Evolutionary conservation across 2,888 invertebrate genomes (phyloP), one percentile per base, ranked within the genome.

Genomic region (Allolobophora icterica): DNA sequence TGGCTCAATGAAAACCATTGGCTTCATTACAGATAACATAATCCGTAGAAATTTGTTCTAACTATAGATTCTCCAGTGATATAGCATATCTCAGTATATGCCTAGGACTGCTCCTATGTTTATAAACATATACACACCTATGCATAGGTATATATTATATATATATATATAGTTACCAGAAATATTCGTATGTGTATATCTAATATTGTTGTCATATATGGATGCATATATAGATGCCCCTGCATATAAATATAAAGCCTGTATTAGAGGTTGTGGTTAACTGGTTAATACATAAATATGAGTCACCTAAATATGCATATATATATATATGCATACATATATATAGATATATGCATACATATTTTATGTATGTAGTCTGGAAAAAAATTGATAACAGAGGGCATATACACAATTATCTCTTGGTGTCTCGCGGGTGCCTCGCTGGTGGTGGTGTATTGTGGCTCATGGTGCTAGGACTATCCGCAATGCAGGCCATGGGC

Each of bases 21-120:
- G 71, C n/a, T 71, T 71, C 71, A 71, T 71, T 71, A 71, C 71
- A 71, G 71, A 71, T 71, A 71, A n/a, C n/a, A n/a, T 71, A 52
- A 52, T 52, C 52, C 52, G 8, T 52, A 71, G 71, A 71, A 71
- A 71, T 71, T 71, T 71, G 30, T 71, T 52, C 52, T 6, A 52
- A 52, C 52, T 52, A 52, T 24, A 21, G 52, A 52, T 52, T 71
- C n/a, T 71, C 71, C n/a, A n/a, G 71, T n/a, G n/a, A 71, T n/a
- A 11, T n/a, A 71, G 3, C 8, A 71, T 71, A 71, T 71, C 71
- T 11, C 30, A 71, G n/a, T 71, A 71, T n/a, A 30, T 71, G n/a
- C 3, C 30, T 2, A 45, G 2, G 15, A 2, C 13, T 21, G 21
- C 42, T 17, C 13, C 13, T 42, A 42, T 42, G 17, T 42, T 17